phyloP scores from a whole-genome alignment of 2,797 vertebrate genomes.

The Lemur catta region DNA sequence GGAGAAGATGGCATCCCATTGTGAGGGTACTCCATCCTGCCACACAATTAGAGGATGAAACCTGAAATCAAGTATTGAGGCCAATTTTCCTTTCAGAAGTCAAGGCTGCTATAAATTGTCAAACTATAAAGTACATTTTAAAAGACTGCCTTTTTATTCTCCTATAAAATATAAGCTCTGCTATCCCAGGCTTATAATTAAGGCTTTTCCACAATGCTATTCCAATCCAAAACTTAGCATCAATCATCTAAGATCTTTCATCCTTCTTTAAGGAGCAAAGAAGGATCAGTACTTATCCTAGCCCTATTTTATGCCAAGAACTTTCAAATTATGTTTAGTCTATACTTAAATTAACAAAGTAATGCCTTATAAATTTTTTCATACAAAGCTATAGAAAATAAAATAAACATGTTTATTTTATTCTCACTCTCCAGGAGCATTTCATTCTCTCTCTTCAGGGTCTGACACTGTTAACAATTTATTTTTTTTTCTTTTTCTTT shows the following conservation, averaged over 20 bases:
- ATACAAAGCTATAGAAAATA: not conserved
- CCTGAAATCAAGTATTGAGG: not conserved
- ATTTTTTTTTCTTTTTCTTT: no score
- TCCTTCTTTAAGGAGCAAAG: not conserved
- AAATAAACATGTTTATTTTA: slow-evolving; percentile 7
- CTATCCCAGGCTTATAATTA: not conserved
- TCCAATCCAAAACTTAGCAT: not conserved
- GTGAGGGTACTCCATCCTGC: not conserved
- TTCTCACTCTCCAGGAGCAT: not conserved
- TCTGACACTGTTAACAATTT: not conserved
- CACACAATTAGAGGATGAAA: not conserved
- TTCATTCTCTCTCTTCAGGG: not conserved
- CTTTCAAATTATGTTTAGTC: not conserved
- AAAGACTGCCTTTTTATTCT: not conserved
- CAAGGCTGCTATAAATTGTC: not conserved
- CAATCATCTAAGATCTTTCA: not conserved
- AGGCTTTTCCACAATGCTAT: not conserved
- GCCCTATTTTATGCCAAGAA: not conserved
- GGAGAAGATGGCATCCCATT: not conserved
- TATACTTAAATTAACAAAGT: not conserved
- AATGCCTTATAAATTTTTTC: not conserved
- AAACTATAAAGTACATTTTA: not conserved
- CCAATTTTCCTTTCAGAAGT: not conserved
- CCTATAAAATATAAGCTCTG: not conserved
- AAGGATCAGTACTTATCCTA: not conserved